Conservation (phyloP, 2,888 invertebrate species). For the Andrena fulva region DNA sequence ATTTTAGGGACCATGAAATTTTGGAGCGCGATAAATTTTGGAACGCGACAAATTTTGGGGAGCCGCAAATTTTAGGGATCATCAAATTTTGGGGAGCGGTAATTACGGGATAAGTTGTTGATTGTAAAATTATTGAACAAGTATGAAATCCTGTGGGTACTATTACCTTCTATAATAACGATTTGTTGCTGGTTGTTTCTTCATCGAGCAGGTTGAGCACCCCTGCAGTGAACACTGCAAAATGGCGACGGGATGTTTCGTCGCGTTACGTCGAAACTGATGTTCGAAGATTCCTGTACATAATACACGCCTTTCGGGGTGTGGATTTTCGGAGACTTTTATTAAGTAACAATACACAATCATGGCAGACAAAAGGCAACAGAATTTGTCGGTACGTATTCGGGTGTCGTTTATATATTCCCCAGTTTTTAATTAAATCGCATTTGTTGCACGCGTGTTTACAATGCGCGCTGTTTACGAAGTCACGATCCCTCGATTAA, state of each 20-base stretch:
- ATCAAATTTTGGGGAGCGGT: too few relatives aligned
- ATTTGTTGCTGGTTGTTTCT: not conserved
- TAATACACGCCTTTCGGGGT: not conserved
- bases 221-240: not conserved
- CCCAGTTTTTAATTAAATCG: not conserved
- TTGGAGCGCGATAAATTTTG: too few relatives aligned
- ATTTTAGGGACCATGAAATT: too few relatives aligned
- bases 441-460: constrained; percentile 1
- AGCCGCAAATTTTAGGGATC: too few relatives aligned
- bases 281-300: not conserved
- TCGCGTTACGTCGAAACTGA: not conserved
- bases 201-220: not conserved
- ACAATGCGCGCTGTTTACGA: not conserved
- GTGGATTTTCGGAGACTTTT: not conserved
- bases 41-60: too few relatives aligned
- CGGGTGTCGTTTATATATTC: not conserved
- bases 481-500: not conserved
- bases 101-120: too few relatives aligned
- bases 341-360: not conserved
- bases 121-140: not conserved
- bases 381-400: constrained; percentile 64
- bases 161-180: too few relatives aligned
- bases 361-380: constrained; percentile 69
- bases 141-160: too few relatives aligned
- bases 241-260: constrained; percentile 11